A percentile compares a stretch with the other conserved stretches of the same genome.
Evolutionary conservation across 2,113 vertebrate genomes (phyloP).

Genomic region (Oncorhynchus nerka): DNA sequence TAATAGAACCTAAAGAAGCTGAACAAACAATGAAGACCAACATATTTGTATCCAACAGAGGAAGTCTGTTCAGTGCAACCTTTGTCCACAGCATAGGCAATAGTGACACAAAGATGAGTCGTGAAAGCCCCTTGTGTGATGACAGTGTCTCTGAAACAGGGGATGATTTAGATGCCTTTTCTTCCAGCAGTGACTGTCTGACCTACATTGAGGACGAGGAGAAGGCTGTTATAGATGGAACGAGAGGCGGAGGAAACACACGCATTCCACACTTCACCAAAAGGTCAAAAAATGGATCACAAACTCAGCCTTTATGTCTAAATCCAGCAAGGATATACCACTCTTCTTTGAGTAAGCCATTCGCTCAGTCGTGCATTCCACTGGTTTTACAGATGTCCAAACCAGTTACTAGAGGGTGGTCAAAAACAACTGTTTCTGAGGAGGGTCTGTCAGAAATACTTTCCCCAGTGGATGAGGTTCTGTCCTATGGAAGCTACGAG

Average conservation of each 20-base stretch:
- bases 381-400: too few relatives aligned
- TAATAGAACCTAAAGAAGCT: neutral
- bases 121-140: neutral
- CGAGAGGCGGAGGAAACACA: neutral
- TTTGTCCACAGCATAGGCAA: slow-evolving; percentile 6
- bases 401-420: slow-evolving; percentile 1
- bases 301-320: neutral
- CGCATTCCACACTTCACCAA: neutral
- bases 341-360: neutral
- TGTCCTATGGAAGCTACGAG: slow-evolving; percentile 71
- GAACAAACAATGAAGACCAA: neutral
- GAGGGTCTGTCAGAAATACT: slow-evolving; percentile 59
- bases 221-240: neutral
- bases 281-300: neutral
- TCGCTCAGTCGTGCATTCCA: too few relatives aligned
- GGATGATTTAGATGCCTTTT: slow-evolving; percentile 34
- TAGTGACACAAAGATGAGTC: slow-evolving; percentile 19
- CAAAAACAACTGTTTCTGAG: neutral
- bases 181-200: slow-evolving; percentile 38
- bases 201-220: slow-evolving; percentile 43
- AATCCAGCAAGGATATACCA: neutral
- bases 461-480: slow-evolving; percentile 69
- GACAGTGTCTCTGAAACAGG: slow-evolving; percentile 17
- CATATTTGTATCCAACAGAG: slow-evolving; percentile 8
- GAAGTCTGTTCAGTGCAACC: slow-evolving; percentile 17